phyloP scores from a whole-genome alignment of 2,888 invertebrate species.

The Heliconius aoede region DNA sequence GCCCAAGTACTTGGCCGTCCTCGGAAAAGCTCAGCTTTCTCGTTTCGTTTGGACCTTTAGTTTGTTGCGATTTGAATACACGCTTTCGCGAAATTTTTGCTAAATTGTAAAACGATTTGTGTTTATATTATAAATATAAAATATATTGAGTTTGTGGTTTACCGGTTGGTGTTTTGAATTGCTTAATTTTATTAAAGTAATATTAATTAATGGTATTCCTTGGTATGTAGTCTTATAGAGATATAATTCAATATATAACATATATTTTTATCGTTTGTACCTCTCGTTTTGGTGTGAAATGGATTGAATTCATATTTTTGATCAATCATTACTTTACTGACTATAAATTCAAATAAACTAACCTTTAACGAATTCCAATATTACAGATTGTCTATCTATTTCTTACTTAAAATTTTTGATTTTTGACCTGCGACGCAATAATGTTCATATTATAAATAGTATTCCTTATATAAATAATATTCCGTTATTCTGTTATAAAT shows the following conservation, averaged over 20 bases:
- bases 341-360: no score
- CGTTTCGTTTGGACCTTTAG: slow-evolving; percentile 4
- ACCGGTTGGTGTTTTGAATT: neutral
- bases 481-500: neutral
- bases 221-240: neutral
- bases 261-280: no score
- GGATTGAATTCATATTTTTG: neutral
- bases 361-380: no score
- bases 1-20: slow-evolving; percentile 60
- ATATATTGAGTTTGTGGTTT: neutral
- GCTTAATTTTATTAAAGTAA: neutral
- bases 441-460: neutral
- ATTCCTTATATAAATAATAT: neutral
- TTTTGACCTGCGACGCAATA: no score
- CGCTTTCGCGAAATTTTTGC: neutral
- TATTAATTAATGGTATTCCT: neutral
- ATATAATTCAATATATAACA: no score
- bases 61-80: slow-evolving; percentile 1
- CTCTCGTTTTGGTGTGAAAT: neutral
- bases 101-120: neutral
- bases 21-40: slow-evolving; percentile 20
- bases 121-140: no score
- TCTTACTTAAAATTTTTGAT: no score
- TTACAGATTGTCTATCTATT: no score
- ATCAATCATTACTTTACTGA: neutral